phyloP scores from a whole-genome alignment of 2,113 vertebrate species.

The Pandion haliaetus region DNA sequence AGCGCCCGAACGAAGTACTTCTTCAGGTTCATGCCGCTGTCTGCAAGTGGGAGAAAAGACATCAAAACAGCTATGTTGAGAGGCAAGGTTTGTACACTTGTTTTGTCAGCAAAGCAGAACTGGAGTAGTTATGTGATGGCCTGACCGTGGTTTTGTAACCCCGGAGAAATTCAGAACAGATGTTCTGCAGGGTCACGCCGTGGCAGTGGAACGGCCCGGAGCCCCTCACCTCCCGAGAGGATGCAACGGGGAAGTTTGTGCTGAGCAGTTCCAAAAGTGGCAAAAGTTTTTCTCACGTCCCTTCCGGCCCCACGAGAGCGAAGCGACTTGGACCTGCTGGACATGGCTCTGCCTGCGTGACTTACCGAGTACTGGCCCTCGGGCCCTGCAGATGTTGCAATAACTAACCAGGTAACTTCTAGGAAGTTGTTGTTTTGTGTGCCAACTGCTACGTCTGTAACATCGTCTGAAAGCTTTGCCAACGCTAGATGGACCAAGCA shows the following conservation, averaged over 20 bases:
- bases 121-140: rapidly evolving
- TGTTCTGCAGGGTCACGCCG: rapidly evolving
- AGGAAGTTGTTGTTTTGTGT: neutral
- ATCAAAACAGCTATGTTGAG: neutral
- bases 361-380: rapidly evolving
- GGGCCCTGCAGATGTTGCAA: neutral
- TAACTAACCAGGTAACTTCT: neutral
- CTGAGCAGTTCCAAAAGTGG: neutral
- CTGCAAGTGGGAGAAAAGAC: neutral
- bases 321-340: neutral
- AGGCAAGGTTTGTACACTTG: neutral
- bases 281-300: neutral
- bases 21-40: slow-evolving; percentile 65
- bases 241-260: neutral
- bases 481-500: neutral
- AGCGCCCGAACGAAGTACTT: slow-evolving; percentile 72
- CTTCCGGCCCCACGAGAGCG: neutral
- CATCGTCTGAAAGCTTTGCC: neutral
- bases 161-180: neutral
- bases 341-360: rapidly evolving
- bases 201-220: rapidly evolving
- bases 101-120: neutral
- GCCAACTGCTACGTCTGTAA: neutral
- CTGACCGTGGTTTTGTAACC: rapidly evolving
- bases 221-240: neutral